phyloP scores from a whole-genome alignment of 2,113 vertebrate species.

The Nematolebias whitei region DNA sequence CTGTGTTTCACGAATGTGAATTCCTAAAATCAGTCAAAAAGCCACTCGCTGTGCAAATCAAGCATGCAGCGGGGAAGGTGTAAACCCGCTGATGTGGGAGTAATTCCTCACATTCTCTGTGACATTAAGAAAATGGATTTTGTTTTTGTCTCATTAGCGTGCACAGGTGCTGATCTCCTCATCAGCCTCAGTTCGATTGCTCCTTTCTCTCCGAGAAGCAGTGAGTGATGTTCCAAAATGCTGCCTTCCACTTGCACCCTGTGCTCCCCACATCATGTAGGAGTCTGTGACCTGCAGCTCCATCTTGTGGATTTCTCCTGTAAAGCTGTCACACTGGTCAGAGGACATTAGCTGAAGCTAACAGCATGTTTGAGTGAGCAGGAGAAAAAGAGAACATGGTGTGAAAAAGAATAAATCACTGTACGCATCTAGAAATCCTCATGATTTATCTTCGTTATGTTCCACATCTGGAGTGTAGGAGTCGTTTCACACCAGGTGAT shows the following conservation, averaged over 20 bases:
- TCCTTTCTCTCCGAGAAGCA: constrained; percentile 43
- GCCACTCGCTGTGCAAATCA: constrained; percentile 18
- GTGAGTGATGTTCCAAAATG: constrained; percentile 4
- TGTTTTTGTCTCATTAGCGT: constrained; percentile 45
- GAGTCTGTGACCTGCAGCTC: constrained; percentile 39
- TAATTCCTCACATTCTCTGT: constrained; percentile 38
- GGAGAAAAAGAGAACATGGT: not conserved
- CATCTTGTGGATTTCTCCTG: constrained; percentile 63
- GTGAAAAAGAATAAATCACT: too few species aligned
- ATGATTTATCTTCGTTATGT: too few species aligned
- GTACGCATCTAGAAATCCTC: too few species aligned
- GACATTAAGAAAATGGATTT: constrained; percentile 54
- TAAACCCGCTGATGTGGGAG: constrained; percentile 3
- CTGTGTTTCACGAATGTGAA: constrained; percentile 3
- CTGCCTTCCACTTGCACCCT: not conserved
- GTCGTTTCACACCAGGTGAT: too few species aligned
- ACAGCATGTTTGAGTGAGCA: not conserved
- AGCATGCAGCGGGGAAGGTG: not conserved
- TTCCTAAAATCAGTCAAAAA: constrained; percentile 26
- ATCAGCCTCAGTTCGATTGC: constrained; percentile 29
- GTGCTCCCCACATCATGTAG: not conserved
- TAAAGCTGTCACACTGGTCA: constrained; percentile 19
- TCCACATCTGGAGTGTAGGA: too few species aligned
- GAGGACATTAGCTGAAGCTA: not conserved
- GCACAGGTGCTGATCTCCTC: constrained; percentile 50